Evolutionary conservation across 2,888 invertebrate species (phyloP).

Genomic region (Epistrophella euchroma): DNA sequence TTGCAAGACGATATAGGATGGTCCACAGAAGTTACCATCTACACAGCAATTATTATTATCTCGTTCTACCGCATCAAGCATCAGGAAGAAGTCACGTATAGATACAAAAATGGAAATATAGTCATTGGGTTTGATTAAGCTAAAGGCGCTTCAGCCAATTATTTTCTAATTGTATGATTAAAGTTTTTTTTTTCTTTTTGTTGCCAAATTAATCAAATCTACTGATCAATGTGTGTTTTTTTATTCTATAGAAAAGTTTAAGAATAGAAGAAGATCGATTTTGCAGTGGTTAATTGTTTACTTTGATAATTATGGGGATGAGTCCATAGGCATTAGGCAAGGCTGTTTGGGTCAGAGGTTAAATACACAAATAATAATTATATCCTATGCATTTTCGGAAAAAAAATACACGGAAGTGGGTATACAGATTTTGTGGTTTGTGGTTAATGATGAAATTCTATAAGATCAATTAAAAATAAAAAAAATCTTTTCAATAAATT

Average conservation of each 20-base stretch:
- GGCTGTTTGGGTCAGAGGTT: conserved; percentile 46
- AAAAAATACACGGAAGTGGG: conserved; percentile 2
- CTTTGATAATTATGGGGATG: conserved; percentile 44
- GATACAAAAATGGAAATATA: conserved; percentile 37
- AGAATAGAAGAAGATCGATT: conserved; percentile 43
- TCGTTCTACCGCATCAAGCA: neutral
- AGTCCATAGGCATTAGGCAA: conserved; percentile 28
- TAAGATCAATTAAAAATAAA: conserved; percentile 10
- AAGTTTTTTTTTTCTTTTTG: conserved; percentile 13
- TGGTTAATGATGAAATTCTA: conserved; percentile 18
- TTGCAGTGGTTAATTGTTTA: conserved; percentile 46
- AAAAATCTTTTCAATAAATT: neutral
- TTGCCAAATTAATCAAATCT: conserved; percentile 65
- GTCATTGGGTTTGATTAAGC: conserved; percentile 40
- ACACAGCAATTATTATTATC: conserved; percentile 11
- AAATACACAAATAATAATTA: conserved; percentile 1
- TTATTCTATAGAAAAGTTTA: neutral
- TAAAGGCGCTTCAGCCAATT: conserved; percentile 32
- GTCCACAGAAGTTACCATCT: conserved; percentile 49
- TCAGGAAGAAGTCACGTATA: conserved; percentile 34
- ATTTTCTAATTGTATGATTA: conserved; percentile 42
- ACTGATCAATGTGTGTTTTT: conserved; percentile 26
- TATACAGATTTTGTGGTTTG: neutral
- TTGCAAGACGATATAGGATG: conserved; percentile 41
- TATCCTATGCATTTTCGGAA: conserved; percentile 24